These are phyloP conservation scores for Philonicus albiceps DNA, from an alignment of 2,888 invertebrate genomes.

Conservation along the genomic window DNA sequence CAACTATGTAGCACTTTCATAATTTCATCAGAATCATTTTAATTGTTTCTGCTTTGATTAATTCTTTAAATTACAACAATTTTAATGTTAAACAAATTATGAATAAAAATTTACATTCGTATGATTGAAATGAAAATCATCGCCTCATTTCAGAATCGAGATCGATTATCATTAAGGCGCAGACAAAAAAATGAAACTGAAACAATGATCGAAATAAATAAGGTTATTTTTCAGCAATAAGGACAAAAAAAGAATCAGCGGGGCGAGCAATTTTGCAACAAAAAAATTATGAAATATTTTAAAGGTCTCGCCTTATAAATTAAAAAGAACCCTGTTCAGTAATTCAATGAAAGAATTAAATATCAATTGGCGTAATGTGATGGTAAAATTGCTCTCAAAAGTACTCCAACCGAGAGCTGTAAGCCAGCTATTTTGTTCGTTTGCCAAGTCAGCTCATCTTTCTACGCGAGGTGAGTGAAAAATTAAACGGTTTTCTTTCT, in stretches of 20 bases:
- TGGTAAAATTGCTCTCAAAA: neutral
- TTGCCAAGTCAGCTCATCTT: neutral
- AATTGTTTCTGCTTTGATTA: too few relatives aligned
- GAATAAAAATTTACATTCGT: too few relatives aligned
- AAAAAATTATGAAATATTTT: neutral
- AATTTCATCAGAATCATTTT: too few relatives aligned
- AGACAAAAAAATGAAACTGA: neutral
- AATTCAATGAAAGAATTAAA: neutral
- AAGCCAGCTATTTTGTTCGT: neutral
- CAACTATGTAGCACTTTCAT: too few relatives aligned
- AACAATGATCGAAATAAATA: neutral
- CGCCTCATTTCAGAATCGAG: neutral
- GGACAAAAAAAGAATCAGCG: neutral
- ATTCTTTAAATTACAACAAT: too few relatives aligned
- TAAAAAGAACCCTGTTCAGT: neutral
- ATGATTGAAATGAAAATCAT: too few relatives aligned
- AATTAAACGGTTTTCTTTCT: neutral
- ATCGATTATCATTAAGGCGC: neutral
- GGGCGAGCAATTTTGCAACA: neutral
- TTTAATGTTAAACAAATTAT: too few relatives aligned
- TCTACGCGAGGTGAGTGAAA: neutral
- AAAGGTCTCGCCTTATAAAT: neutral
- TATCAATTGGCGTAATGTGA: neutral
- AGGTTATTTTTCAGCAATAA: neutral
- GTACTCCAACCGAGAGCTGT: neutral